Base-by-base conservation (phyloP, 2,797 vertebrate genomes). In the Lutjanus campechanus region DNA sequence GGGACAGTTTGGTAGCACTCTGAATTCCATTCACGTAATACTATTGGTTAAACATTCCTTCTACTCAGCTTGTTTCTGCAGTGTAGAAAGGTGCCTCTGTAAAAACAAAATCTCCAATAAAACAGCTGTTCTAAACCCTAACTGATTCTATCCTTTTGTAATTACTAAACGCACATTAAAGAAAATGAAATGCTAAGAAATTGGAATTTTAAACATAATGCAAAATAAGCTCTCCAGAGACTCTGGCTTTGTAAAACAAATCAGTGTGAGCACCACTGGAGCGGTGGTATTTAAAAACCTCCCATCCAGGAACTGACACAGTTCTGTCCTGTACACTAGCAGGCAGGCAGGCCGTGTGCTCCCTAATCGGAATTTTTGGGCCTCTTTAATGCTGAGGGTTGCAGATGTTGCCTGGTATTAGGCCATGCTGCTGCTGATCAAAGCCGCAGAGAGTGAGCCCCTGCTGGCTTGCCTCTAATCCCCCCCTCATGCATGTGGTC, bases 321-420 rank as follows among this genome's bases (percentile, higher is more conserved):
- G 82, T 89, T 91, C 79, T 90, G 84, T 90, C 86, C 89, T 74
- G 83, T 77, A 84, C 73, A 84, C 82, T 80, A 74, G 78, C 76
- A 76, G 68, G 85, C 76, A 76, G 75, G 76, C 73, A 54, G 79
- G 79, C 86, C 1, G 66, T 74, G 62, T 82, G 81, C 73, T 85
- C 87, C 86, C 85, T 88, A 88, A 82, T 91, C 73, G 67, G 88
- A 90, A 90, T 90, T 90, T 92, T 80, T 86, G 89, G 89, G 82
- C 88, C 86, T 90, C 90, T 93, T 91, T 92, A 91, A 93, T 87
- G 91, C 85, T 81, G 81, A 90, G 87, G 81, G 87, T 86, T 92
- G 89, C 93, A 94, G 93, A 94, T 94, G 94, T 93, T 93, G 91
- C 86, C 83, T 85, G 82, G 92, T 77, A 92, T 95, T 95, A 95